These are phyloP conservation scores for Agrilus mali DNA, from an alignment of 2,888 invertebrate genomes.

Conservation along the genomic window DNA sequence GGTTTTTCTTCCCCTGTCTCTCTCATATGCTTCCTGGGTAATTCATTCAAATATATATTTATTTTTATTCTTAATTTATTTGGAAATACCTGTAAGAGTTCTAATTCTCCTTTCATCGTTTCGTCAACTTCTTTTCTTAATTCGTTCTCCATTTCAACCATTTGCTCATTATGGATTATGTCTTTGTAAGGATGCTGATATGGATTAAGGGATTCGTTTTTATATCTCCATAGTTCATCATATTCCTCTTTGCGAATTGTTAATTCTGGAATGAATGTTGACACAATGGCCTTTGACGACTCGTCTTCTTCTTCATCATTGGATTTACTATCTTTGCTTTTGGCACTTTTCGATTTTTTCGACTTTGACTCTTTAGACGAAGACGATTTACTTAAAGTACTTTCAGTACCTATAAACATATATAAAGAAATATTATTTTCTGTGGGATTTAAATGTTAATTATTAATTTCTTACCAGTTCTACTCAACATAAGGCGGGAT, in stretches of 20 bases:
- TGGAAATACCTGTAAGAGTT: slow-evolving; percentile 45
- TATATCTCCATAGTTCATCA: slow-evolving; percentile 72
- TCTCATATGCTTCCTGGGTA: slow-evolving; percentile 57
- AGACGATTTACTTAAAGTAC: slow-evolving; percentile 68
- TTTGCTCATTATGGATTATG: slow-evolving; percentile 76
- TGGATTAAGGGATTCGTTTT: slow-evolving; percentile 62
- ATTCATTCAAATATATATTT: not conserved
- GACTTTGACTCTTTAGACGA: slow-evolving; percentile 69
- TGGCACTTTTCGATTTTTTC: slow-evolving; percentile 56
- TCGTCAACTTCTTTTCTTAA: slow-evolving; percentile 72
- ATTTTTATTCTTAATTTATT: too few species aligned
- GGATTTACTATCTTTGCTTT: slow-evolving; percentile 36
- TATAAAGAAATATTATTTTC: not conserved
- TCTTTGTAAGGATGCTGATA: slow-evolving; percentile 67
- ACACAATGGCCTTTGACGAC: slow-evolving; percentile 54
- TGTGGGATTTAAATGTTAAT: not conserved
- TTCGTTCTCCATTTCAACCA: slow-evolving; percentile 69
- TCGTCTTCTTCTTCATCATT: slow-evolving; percentile 49
- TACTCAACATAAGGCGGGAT: slow-evolving; percentile 69
- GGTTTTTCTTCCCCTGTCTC: slow-evolving; percentile 57
- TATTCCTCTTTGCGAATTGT: slow-evolving; percentile 61
- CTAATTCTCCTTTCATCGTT: slow-evolving; percentile 55
- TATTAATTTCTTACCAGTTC: slow-evolving; percentile 48
- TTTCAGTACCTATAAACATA: slow-evolving; percentile 50
- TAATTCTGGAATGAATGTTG: slow-evolving; percentile 61